Evolutionary conservation across 2,888 invertebrate species (phyloP), one percentile per base, ranked within the genome.

Genomic region (Drosophila meridiana): DNA sequence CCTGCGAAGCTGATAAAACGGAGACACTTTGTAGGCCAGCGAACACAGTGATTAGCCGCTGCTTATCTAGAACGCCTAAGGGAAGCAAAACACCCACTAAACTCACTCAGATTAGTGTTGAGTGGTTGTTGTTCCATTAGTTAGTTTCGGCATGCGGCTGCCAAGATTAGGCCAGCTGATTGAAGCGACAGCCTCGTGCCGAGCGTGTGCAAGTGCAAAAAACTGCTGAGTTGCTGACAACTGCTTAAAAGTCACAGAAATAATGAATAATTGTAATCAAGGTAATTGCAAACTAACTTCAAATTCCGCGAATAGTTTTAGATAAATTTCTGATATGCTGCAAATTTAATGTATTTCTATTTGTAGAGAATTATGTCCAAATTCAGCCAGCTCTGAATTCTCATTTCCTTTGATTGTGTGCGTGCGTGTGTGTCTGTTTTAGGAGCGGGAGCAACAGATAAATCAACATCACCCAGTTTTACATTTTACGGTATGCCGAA

Each of bases 361-460:
- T 14, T 42, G n/a, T 42, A 30, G 11, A 42, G n/a, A 11, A 30
- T 5, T 9, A 40, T 28, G 3, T 2, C n/a, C 11, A 26, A 26
- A 69, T 64, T 65, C 73, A 68, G 68, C 66, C 76, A 71, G 82
- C 74, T 74, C 89, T 87, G 73, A 84, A 89, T 84, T 87, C 61
- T 42, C 74, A 84, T 65, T 84, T 89, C 89, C 84, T 79, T 82
- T 70, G 48, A 48, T 74, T 64, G 73, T 80, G 48, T 38, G 45
- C n/a, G 40, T 40, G 42, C 7, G 14, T 14, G 48, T 36, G 6
- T 11, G 4, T 40, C 8, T 28, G 28, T 28, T 80, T 78, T 58
- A 48, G 59, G 62, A 72, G 70, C 75, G 58, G 36, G 36, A 43
- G 36, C 69, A 53, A 56, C 45, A 63, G 71, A 78, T 78, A 86